Percentiles rank a stretch among this genome's conserved stretches.
Evolutionary conservation across 2,888 invertebrate genomes (phyloP).

Genomic region (Anoplius nigerrimus): DNA sequence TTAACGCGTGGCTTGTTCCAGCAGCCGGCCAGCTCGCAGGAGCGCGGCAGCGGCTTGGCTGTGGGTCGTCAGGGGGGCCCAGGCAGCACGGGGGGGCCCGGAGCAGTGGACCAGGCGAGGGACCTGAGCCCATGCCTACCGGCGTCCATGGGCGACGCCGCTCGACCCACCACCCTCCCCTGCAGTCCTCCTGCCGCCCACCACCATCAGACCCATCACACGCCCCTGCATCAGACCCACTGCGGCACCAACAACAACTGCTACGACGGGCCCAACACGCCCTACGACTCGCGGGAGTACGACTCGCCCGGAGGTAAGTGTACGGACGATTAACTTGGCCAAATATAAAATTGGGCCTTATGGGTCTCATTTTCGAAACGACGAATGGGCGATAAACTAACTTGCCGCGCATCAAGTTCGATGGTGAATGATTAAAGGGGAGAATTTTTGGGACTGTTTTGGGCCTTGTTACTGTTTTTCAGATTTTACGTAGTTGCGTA

Average conservation of each 20-base stretch:
- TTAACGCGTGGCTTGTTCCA: slow-evolving; percentile 69
- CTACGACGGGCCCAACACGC: slow-evolving; percentile 75
- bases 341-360: no score
- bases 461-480: no score
- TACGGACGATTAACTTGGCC: background rate
- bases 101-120: slow-evolving; percentile 82
- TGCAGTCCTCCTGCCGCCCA: slow-evolving; percentile 76
- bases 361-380: no score
- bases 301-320: slow-evolving; percentile 70
- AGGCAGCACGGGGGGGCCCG: slow-evolving; percentile 80
- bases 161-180: slow-evolving; percentile 78
- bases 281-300: slow-evolving; percentile 74
- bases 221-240: slow-evolving; percentile 71
- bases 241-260: slow-evolving; percentile 77
- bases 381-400: no score
- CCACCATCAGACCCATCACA: slow-evolving; percentile 66
- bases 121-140: slow-evolving; percentile 86
- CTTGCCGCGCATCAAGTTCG: no score
- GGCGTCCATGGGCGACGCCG: slow-evolving; percentile 79
- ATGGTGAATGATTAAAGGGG: no score
- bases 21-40: slow-evolving; percentile 80
- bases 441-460: no score
- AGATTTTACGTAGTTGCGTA: no score
- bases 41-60: slow-evolving; percentile 74
- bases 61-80: slow-evolving; percentile 73